Percentiles rank a stretch among this genome's conserved stretches.
These are phyloP conservation scores for Pangasius krempfi DNA, from an alignment of 2,797 vertebrate genomes.

Conservation along the genomic window DNA sequence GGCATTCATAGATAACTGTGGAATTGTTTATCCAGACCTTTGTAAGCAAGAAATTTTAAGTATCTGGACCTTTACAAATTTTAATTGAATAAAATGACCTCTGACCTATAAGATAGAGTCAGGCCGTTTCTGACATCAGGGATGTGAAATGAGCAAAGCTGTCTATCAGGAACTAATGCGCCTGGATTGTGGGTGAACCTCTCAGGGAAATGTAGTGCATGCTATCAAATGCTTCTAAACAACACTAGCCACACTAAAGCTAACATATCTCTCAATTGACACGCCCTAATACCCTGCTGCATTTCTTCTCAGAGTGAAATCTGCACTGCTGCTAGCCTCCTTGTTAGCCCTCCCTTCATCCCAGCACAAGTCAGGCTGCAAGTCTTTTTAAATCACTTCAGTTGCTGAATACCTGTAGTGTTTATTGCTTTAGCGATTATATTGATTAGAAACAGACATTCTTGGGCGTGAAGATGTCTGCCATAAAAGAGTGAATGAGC, in stretches of 20 bases:
- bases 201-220: not conserved
- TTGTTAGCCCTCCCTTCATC: slow-evolving; percentile 24
- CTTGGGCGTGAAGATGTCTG: not conserved
- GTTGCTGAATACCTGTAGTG: slow-evolving; percentile 5
- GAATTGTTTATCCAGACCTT: not conserved
- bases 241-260: not conserved
- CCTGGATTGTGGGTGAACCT: not conserved
- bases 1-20: not conserved
- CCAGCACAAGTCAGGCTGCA: not conserved
- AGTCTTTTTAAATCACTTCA: slow-evolving; percentile 13
- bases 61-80: not conserved
- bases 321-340: not conserved
- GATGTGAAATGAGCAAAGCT: not conserved
- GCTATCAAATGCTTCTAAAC: not conserved
- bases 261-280: not conserved
- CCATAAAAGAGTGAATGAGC: not conserved
- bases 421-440: slow-evolving; percentile 10
- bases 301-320: slow-evolving; percentile 21
- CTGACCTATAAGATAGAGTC: not conserved
- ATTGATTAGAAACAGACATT: slow-evolving; percentile 1
- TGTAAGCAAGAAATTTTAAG: not conserved
- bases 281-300: slow-evolving; percentile 17
- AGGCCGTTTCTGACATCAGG: not conserved
- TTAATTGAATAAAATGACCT: not conserved
- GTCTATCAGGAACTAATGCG: not conserved